These are phyloP conservation scores for Parnassius apollo DNA, from an alignment of 2,888 invertebrate species.

Conservation along the genomic window DNA sequence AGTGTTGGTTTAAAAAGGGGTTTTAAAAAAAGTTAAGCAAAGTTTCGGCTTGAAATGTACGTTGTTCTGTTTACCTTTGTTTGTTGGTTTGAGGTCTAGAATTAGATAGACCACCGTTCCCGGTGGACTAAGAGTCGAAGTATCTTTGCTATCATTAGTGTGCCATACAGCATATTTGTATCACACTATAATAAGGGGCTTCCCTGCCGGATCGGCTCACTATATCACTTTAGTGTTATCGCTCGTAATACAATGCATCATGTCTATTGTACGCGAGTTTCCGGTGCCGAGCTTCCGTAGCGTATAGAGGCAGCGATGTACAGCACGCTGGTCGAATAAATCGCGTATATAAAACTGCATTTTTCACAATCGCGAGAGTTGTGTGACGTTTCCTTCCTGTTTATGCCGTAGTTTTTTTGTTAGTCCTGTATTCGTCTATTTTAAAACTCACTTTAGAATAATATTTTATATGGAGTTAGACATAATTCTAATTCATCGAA, in stretches of 20 bases:
- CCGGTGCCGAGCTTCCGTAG: slow-evolving; percentile 43
- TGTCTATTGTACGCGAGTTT: slow-evolving; percentile 60
- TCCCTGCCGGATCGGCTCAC: slow-evolving; percentile 4
- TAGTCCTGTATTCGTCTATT: slow-evolving; percentile 11
- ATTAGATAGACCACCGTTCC: too few relatives aligned
- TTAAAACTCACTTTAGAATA: not conserved
- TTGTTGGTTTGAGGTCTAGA: too few relatives aligned
- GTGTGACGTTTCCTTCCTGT: slow-evolving; percentile 27
- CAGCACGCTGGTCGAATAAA: slow-evolving; percentile 27
- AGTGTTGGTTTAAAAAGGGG: too few relatives aligned
- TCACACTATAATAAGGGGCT: slow-evolving; percentile 12
- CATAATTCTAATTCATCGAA: too few relatives aligned
- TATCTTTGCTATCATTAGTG: not conserved
- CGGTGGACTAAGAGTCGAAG: too few relatives aligned
- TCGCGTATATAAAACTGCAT: slow-evolving; percentile 30
- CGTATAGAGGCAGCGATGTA: slow-evolving; percentile 23
- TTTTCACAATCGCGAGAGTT: slow-evolving; percentile 28
- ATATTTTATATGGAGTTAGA: too few relatives aligned
- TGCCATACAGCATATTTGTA: slow-evolving; percentile 7
- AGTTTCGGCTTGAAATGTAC: too few relatives aligned
- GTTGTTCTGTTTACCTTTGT: too few relatives aligned
- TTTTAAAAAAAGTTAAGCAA: too few relatives aligned
- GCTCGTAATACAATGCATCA: slow-evolving; percentile 66
- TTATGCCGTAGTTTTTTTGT: slow-evolving; percentile 7
- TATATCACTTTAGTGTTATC: slow-evolving; percentile 70